Evolutionary conservation across 2,113 vertebrate species (phyloP), one percentile per base, ranked within the genome.

Genomic region (Reinhardtius hippoglossoides): DNA sequence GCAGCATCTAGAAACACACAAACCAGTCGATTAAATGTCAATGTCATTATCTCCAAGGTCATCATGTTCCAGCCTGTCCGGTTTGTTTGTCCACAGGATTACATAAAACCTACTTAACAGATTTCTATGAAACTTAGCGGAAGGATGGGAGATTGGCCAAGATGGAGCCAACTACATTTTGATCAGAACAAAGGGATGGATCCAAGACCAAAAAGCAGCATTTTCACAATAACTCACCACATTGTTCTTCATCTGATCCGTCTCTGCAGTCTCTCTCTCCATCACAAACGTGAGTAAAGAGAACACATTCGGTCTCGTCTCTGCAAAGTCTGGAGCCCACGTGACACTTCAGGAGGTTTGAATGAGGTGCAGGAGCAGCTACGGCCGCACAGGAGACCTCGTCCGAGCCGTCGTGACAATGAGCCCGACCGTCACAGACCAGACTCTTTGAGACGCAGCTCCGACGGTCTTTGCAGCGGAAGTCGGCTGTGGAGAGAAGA

Each of bases 351-450:
- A 90, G 57, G 14, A 40, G 3, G 1, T 59, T 57, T 1, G 42
- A 1, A 0, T 2, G 21, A 24, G 77, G 5, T 6, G 21, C 1
- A 9, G 50, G 62, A 10, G 50, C 1, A 12, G 59, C 62, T 9
- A 55, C 40, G 2, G 67, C 78, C 0, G 1, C 64, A 92, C 97
- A 98, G 63, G 58, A 61, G 0, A 2, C 0, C 81, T 98, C 97
- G 9, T 98, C 96, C 0, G 96, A 98, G 26, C 93, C 92, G 0
- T 98, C 96, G 0, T 83, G 65, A 63, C 97, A 98, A 20, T 98
- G 95, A 0, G 76, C 63, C 5, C 91, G 89, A 0, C 96, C 95
- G 1, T 97, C 95, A 0, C 97, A 97, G 13, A 54, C 95, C 54
- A 92, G 86, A 1, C 20, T 82, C 0, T 80, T 88, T 2, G 82